phyloP scores from a whole-genome alignment of 2,888 invertebrate genomes.

The Boloria selene region DNA sequence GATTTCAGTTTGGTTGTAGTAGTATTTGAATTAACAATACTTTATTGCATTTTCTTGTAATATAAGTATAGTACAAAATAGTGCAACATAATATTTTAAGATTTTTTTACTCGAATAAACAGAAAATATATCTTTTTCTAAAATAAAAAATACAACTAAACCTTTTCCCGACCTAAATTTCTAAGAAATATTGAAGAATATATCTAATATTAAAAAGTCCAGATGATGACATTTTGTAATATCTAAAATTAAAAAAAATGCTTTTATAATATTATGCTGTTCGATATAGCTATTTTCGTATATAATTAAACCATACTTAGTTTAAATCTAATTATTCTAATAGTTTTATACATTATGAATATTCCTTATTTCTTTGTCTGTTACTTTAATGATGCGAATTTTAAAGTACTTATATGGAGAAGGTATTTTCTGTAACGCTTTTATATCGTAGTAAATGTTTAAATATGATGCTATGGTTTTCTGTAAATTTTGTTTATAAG shows the following conservation, averaged over 20 bases:
- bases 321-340: constrained; percentile 4
- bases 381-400: too few relatives aligned
- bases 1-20: constrained; percentile 72
- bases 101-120: not conserved
- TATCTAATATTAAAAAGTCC: too few relatives aligned
- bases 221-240: not conserved
- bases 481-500: too few relatives aligned
- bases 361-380: not conserved
- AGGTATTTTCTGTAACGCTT: too few relatives aligned
- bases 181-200: not conserved
- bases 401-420: too few relatives aligned
- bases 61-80: constrained; percentile 9
- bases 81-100: constrained; percentile 30
- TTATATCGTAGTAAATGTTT: too few relatives aligned
- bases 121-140: not conserved
- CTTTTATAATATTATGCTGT: not conserved
- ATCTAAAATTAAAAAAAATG: not conserved
- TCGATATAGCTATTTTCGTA: constrained; percentile 2
- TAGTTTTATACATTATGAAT: too few relatives aligned
- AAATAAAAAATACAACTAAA: not conserved
- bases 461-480: too few relatives aligned
- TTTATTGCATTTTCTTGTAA: constrained; percentile 32
- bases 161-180: not conserved
- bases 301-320: not conserved
- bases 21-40: constrained; percentile 55